phyloP scores from a whole-genome alignment of 1,140 invertebrate species.

The Tyrophagus putrescentiae region DNA sequence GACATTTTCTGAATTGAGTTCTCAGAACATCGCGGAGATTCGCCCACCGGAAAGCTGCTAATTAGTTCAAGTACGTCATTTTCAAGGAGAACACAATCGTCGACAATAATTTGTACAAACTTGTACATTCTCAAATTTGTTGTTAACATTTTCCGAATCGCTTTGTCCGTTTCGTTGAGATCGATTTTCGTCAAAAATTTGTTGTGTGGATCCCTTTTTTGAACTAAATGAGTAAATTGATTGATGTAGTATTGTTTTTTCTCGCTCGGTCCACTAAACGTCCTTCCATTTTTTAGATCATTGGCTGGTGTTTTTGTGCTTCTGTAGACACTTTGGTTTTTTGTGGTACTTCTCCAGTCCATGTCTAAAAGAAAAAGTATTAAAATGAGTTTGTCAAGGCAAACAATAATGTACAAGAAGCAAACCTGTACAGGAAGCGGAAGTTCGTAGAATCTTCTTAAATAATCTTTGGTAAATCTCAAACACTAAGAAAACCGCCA shows the following conservation, averaged over 20 bases:
- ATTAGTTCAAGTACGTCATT: neutral
- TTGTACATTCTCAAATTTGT: neutral
- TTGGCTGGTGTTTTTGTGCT: too few relatives aligned
- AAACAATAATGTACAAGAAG: too few relatives aligned
- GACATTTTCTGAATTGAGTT: neutral
- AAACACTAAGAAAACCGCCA: too few relatives aligned
- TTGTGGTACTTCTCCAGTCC: too few relatives aligned
- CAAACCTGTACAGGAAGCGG: too few relatives aligned
- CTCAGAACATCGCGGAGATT: neutral
- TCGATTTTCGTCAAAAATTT: neutral
- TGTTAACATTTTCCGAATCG: neutral
- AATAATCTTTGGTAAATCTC: too few relatives aligned
- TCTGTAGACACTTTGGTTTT: too few relatives aligned
- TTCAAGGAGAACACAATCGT: constrained; percentile 1
- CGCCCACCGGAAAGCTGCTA: neutral
- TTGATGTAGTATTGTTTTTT: constrained; percentile 4
- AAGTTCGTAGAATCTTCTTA: too few relatives aligned
- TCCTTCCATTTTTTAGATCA: too few relatives aligned
- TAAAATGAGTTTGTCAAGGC: too few relatives aligned
- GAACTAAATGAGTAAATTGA: neutral
- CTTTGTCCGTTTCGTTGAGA: neutral
- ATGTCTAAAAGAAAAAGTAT: too few relatives aligned
- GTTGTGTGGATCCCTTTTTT: neutral
- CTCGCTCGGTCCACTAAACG: neutral
- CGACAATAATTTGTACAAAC: constrained; percentile 1